These are phyloP conservation scores for Hystrix cristata DNA, from an alignment of 2,113 vertebrate genomes.

Conservation along the genomic window DNA sequence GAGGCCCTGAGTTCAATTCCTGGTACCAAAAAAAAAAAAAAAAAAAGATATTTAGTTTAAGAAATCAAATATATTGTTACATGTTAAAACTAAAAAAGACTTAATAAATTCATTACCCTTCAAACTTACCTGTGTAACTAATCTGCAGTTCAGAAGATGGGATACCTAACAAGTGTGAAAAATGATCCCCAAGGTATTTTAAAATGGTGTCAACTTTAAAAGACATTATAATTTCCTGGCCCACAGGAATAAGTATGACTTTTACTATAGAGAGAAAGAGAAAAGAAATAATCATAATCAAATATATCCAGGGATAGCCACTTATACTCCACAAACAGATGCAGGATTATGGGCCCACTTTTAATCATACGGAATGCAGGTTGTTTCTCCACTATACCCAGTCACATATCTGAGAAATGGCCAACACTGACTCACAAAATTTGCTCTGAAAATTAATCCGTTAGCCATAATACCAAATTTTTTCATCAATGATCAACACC, in stretches of 20 bases:
- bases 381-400: background rate
- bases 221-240: slow-evolving; percentile 89
- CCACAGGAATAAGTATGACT: slow-evolving; percentile 90
- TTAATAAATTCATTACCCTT: background rate
- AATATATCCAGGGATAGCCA: slow-evolving; percentile 15
- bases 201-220: slow-evolving; percentile 88
- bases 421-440: background rate
- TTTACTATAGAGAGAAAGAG: slow-evolving; percentile 88
- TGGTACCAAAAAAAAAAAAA: no score
- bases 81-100: slow-evolving; percentile 3
- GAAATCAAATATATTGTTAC: slow-evolving; percentile 26
- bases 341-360: background rate
- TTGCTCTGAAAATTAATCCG: background rate
- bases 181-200: slow-evolving; percentile 88
- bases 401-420: background rate
- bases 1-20: no score
- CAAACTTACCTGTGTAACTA: slow-evolving; percentile 87
- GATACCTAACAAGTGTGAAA: slow-evolving; percentile 88
- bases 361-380: background rate
- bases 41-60: background rate
- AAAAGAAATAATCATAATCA: slow-evolving; percentile 2
- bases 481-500: background rate
- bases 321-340: background rate
- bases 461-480: background rate
- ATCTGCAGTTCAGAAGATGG: slow-evolving; percentile 88